phyloP scores from a whole-genome alignment of 2,888 invertebrate genomes.

The Arctia plantaginis region DNA sequence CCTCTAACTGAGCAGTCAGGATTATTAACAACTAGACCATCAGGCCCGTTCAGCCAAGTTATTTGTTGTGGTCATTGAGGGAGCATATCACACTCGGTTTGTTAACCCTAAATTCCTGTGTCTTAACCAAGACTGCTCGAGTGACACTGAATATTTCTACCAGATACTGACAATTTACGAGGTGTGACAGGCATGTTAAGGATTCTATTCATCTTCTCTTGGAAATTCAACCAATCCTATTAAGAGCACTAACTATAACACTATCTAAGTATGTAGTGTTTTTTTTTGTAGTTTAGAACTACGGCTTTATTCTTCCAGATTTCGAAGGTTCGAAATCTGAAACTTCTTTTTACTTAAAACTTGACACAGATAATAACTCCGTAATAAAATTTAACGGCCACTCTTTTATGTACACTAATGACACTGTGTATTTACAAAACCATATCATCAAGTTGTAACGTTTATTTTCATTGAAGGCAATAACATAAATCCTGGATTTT shows the following conservation, averaged over 20 bases:
- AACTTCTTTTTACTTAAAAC: neutral
- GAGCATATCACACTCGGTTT: too few species aligned
- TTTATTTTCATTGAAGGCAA: neutral
- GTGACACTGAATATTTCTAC: neutral
- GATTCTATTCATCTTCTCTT: neutral
- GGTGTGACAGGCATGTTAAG: neutral
- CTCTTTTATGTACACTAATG: neutral
- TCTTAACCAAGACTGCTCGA: neutral
- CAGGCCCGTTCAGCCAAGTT: too few species aligned
- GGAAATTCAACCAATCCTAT: neutral
- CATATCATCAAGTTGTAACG: neutral
- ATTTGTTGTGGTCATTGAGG: too few species aligned
- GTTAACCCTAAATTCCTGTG: neutral
- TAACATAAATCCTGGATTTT: neutral
- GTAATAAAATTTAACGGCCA: neutral
- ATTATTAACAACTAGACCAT: too few species aligned
- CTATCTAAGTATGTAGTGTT: neutral
- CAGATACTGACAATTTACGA: neutral
- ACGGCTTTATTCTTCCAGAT: neutral
- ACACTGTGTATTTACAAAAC: neutral
- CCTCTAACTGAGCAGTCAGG: too few species aligned
- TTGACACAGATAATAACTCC: neutral
- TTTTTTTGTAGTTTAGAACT: neutral
- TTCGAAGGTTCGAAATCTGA: neutral
- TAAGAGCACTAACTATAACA: neutral